Percentiles rank a stretch among this genome's conserved stretches.
phyloP scores from a whole-genome alignment of 2,797 vertebrate genomes.

The Spondyliosoma cantharus region DNA sequence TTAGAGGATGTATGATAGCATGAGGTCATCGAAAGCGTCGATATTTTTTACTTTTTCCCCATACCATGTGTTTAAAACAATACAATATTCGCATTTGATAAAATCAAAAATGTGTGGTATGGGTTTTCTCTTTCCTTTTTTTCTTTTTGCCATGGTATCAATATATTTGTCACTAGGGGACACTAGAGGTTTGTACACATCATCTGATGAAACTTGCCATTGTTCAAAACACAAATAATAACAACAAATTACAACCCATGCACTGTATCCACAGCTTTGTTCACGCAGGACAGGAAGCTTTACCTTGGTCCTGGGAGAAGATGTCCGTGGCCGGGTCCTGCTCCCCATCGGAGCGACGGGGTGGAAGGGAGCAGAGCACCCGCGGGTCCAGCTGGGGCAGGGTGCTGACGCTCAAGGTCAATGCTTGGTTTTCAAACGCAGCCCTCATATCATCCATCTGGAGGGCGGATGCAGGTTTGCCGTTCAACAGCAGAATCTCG shows the following conservation, averaged over 20 bases:
- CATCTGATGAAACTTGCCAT: neutral
- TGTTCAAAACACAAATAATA: neutral
- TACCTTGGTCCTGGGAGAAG: constrained; percentile 90
- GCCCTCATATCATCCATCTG: constrained; percentile 88
- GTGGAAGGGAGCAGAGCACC: constrained; percentile 80
- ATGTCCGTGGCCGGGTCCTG: constrained; percentile 82
- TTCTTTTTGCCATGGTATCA: neutral
- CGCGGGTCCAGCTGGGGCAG: constrained; percentile 81
- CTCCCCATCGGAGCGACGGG: constrained; percentile 84
- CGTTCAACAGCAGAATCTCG: constrained; percentile 92
- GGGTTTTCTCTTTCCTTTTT: no score
- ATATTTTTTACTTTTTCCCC: no score
- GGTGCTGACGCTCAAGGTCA: constrained; percentile 88
- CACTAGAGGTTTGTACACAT: constrained; percentile 23
- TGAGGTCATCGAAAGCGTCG: no score
- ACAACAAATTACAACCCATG: neutral
- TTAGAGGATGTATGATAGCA: constrained; percentile 13
- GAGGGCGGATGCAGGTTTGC: constrained; percentile 85
- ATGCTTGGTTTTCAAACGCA: constrained; percentile 84
- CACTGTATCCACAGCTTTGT: neutral
- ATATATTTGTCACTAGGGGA: constrained; percentile 22
- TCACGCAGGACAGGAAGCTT: neutral
- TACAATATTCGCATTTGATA: no score
- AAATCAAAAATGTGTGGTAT: no score
- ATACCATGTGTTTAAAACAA: no score